These are phyloP conservation scores for Phyllotreta striolata DNA, from an alignment of 2,888 invertebrate species.

Conservation along the genomic window DNA sequence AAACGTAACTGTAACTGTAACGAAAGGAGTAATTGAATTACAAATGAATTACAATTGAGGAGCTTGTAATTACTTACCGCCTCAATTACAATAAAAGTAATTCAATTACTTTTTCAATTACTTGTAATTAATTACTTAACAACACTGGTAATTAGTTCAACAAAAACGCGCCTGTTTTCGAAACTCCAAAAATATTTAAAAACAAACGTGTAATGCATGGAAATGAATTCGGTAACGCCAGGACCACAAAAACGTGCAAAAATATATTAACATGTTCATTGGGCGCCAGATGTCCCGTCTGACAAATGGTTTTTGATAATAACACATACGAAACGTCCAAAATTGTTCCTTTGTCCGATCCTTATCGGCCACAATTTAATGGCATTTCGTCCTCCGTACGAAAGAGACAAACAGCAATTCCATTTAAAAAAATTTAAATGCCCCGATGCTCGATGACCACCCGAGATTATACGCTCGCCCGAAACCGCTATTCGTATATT, in stretches of 20 bases:
- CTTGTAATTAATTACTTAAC: too few species aligned
- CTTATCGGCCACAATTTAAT: slow-evolving; percentile 33
- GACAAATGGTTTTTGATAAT: slow-evolving; percentile 24
- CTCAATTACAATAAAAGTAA: too few species aligned
- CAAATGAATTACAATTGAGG: too few species aligned
- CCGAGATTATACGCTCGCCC: slow-evolving; percentile 9
- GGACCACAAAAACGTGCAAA: slow-evolving; percentile 25
- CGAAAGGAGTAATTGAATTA: too few species aligned
- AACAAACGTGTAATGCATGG: slow-evolving; percentile 18
- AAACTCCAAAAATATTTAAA: slow-evolving; percentile 8
- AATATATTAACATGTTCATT: slow-evolving; percentile 25
- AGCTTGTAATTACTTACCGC: too few species aligned
- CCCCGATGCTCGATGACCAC: slow-evolving; percentile 12
- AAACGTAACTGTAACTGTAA: too few species aligned
- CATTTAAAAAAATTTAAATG: slow-evolving; percentile 31
- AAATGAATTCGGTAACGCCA: slow-evolving; percentile 21
- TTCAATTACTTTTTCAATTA: too few species aligned
- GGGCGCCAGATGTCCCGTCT: slow-evolving; percentile 28
- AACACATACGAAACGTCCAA: slow-evolving; percentile 30
- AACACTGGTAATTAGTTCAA: too few species aligned
- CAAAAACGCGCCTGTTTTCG: too few species aligned
- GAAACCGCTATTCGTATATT: too few species aligned
- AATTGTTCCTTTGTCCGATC: slow-evolving; percentile 29
- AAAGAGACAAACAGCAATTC: slow-evolving; percentile 33
- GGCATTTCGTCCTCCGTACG: slow-evolving; percentile 32